phyloP scores from a whole-genome alignment of 2,888 invertebrate species.

The Thelaira solivaga region DNA sequence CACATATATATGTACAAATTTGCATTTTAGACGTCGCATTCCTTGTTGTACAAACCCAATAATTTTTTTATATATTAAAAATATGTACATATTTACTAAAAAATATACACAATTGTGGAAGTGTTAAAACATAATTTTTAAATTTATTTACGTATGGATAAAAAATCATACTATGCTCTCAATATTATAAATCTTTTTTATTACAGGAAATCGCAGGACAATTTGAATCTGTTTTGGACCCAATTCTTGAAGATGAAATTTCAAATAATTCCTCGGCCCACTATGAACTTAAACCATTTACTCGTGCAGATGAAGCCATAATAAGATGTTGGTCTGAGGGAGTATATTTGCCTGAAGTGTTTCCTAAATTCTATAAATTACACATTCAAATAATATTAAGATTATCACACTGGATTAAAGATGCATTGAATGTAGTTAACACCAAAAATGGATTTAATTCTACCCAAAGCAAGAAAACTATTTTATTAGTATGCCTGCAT shows the following conservation, averaged over 20 bases:
- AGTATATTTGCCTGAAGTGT: constrained; percentile 87
- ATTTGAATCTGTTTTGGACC: constrained; percentile 71
- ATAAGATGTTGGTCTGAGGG: constrained; percentile 86
- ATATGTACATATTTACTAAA: no score
- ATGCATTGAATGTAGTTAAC: constrained; percentile 75
- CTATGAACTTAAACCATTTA: constrained; percentile 74
- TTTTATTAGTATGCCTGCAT: constrained; percentile 69
- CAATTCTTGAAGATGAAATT: constrained; percentile 68
- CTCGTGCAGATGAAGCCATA: constrained; percentile 79
- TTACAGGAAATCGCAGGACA: constrained; percentile 86
- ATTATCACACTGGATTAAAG: constrained; percentile 85
- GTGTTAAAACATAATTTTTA: no score
- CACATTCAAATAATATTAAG: constrained; percentile 89
- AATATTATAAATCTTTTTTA: no score
- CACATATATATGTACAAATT: no score
- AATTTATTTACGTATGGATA: no score
- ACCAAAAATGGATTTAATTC: constrained; percentile 33
- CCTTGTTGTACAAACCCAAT: no score
- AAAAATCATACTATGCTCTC: no score
- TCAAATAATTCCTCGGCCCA: constrained; percentile 54
- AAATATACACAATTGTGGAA: no score
- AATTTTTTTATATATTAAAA: no score
- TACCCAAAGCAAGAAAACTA: constrained; percentile 65
- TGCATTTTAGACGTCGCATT: no score
- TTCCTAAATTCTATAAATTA: constrained; percentile 92